A percentile compares a stretch with the other conserved stretches of the same genome.
Conservation (phyloP, 2,797 vertebrate species). For the Typhlichthys subterraneus region DNA sequence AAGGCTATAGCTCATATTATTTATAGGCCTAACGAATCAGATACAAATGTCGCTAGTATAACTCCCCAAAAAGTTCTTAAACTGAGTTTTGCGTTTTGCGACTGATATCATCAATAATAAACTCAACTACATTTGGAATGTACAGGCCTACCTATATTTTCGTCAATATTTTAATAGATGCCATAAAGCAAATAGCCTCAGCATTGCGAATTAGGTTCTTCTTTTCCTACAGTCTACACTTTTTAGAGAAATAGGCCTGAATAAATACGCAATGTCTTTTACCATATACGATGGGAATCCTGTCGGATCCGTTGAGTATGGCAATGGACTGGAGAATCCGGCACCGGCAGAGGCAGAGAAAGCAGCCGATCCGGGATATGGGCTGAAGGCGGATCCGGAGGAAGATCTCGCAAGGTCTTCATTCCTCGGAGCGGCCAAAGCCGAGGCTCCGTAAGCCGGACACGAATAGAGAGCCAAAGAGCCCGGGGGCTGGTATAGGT, state of each 20-base stretch:
- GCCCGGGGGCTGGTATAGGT: conserved; percentile 98
- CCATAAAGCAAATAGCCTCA: too few species aligned
- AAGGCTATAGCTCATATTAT: too few species aligned
- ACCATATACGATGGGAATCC: conserved; percentile 99
- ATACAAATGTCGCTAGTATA: too few species aligned
- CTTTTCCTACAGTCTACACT: too few species aligned
- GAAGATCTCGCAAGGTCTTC: conserved; percentile 94
- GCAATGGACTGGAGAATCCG: conserved; percentile 92
- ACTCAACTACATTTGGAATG: neutral
- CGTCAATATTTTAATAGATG: neutral
- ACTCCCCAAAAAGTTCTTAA: too few species aligned
- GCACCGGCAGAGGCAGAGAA: conserved; percentile 90
- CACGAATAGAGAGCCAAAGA: conserved; percentile 98
- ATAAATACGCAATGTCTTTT: conserved; percentile 55
- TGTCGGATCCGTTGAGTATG: conserved; percentile 91
- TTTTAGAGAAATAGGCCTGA: neutral
- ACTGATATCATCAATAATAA: too few species aligned
- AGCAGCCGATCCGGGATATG: conserved; percentile 95
- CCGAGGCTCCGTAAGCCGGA: conserved; percentile 92
- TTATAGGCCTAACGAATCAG: too few species aligned
- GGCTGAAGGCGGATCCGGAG: conserved; percentile 91
- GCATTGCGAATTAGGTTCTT: too few species aligned
- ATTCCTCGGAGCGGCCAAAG: conserved; percentile 91
- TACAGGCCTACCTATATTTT: neutral
- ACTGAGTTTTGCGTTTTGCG: too few species aligned